A percentile compares a stretch with the other conserved stretches of the same genome.
These are phyloP conservation scores for Abrostola triplasia DNA, from an alignment of 2,888 invertebrate genomes.

Conservation along the genomic window DNA sequence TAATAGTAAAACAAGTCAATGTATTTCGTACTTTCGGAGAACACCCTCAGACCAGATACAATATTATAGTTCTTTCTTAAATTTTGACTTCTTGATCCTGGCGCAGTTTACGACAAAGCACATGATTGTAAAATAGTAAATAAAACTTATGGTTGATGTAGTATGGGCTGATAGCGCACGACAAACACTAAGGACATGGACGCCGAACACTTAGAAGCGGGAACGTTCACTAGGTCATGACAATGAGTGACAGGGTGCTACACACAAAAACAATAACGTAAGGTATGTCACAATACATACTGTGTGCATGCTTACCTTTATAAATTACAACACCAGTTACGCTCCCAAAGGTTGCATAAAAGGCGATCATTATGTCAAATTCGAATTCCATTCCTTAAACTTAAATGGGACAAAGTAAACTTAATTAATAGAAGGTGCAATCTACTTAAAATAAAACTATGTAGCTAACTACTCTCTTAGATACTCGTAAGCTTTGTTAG, in stretches of 20 bases:
- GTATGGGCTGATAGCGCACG: constrained; percentile 47
- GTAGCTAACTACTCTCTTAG: constrained; percentile 81
- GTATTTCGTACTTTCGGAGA: constrained; percentile 32
- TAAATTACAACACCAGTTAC: constrained; percentile 87
- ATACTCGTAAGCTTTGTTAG: constrained; percentile 71
- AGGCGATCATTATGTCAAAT: constrained; percentile 87
- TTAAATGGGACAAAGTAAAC: constrained; percentile 82
- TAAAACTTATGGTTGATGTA: constrained; percentile 43
- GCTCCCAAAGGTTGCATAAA: constrained; percentile 88
- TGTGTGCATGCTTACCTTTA: constrained; percentile 88
- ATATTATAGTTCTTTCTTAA: background rate
- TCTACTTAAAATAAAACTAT: constrained; percentile 84
- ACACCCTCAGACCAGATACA: background rate
- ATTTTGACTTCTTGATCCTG: constrained; percentile 17
- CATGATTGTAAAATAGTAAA: constrained; percentile 44
- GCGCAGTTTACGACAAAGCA: constrained; percentile 46
- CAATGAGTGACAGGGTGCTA: constrained; percentile 57
- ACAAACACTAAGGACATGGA: constrained; percentile 41
- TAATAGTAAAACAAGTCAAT: constrained; percentile 25
- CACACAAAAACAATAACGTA: constrained; percentile 63
- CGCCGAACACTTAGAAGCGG: constrained; percentile 53
- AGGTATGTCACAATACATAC: constrained; percentile 74
- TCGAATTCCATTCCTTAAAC: constrained; percentile 82
- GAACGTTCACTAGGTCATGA: constrained; percentile 52
- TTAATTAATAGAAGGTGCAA: constrained; percentile 82